Evolutionary conservation across 2,113 vertebrate genomes (phyloP), one percentile per base, ranked within the genome.

Genomic region (Leucoraja erinaceus): DNA sequence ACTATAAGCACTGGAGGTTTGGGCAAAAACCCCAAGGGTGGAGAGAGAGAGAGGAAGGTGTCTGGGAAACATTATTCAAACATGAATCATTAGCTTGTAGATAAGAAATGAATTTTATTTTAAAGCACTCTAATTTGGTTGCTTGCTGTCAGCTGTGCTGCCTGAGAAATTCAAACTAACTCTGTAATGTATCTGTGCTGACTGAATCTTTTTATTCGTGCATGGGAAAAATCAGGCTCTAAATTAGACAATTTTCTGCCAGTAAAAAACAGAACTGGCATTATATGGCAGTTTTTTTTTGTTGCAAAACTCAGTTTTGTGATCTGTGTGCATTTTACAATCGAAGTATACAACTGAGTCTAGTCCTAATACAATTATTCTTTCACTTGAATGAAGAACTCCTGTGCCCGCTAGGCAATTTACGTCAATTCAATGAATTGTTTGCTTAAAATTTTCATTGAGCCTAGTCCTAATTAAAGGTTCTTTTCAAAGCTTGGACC

Each of bases 291-390:
- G n/a, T n/a, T n/a, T n/a, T n/a, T 28, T 88, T 47, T 47, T 0
- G 0, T 0, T 66, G 59, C 31, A 88, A 61, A 88, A 33, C 14
- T 61, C 11, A 31, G 56, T 61, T 86, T 20, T 83, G 78, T 54
- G 54, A 84, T 84, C 28, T 88, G 83, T 88, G n/a, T 66, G 59
- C 61, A 31, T 66, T 88, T 88, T 88, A 66, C 59, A 33, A 63
- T 33, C 83, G 59, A 88, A 31, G 14, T 47, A 47, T 47, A 47
- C 38, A 47, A 47, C 38, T 47, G 38, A 47, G 38, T 47, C 38
- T 47, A 47, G 3, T 47, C 38, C 38, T 14, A 14, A 14, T 8
- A 8, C 2, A 8, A 18, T 14, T 11, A 70, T 18, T 70, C 0
- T 16, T 70, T 18, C 16, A 70, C 18, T 18, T 70, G 63, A 66